Percentiles rank a stretch among this genome's conserved stretches.
Conservation (phyloP, 2,113 vertebrate species). For the zebrafish (Danio rerio) region GRCz12tu NC_133195.1:8903001-8903500, state of each 20-base stretch:
- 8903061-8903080: constrained; percentile 35
- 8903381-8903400: constrained; percentile 39
- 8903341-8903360: constrained; percentile 38
- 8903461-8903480: constrained; percentile 41
- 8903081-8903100: constrained; percentile 26
- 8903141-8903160: constrained; percentile 43
- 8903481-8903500: constrained; percentile 11
- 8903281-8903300: constrained; percentile 42
- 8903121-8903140: constrained; percentile 8
- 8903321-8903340: constrained; percentile 20
- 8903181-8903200: constrained; percentile 37
- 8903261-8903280: constrained; percentile 40
- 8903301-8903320: constrained; percentile 48
- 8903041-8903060: constrained; percentile 14
- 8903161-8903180: constrained; percentile 48
- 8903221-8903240: constrained; percentile 35
- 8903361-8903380: constrained; percentile 22
- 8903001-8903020: not conserved
- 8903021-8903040: constrained; percentile 32
- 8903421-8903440: constrained; percentile 46
- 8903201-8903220: not conserved
- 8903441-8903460: constrained; percentile 32
- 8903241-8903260: constrained; percentile 40
- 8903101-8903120: constrained; percentile 23
- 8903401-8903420: constrained; percentile 55